Evolutionary conservation across 1,140 invertebrate species (phyloP), one percentile per base, ranked within the genome.

Genomic region (Cydia fagiglandana): DNA sequence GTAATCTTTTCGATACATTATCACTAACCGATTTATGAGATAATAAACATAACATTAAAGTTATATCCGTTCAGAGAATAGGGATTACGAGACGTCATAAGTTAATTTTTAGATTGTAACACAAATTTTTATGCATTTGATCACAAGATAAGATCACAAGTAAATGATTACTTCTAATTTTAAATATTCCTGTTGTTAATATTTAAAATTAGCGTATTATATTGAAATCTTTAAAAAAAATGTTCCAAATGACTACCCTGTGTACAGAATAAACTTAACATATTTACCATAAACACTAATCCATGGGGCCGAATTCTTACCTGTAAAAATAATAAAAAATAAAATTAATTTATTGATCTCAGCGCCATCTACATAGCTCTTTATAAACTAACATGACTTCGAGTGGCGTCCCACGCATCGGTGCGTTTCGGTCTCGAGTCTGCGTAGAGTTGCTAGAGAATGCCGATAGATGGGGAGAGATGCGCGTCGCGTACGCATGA

Each of bases 361-460:
- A 79, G 38, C 78, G 80, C 79, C 81, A 83, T 83, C 81, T 83
- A 66, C 76, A 45, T 2, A 12, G 0, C 1, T n/a, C 1, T 2
- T 5, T 4, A 20, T 0, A 17, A 76, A 83, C 77, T 77, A 79
- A 73, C 53, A 75, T 76, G 73, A 76, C 13, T 24, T 24, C 66
- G n/a, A 30, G 13, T 45, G 15, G 28, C 28, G 5, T 30, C 0
- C 9, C 34, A 38, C 66, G 34, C 66, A 38, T 70, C 34, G 56
- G 0, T 61, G 66, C 66, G 66, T 38, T 70, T 64, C 28, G 64
- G 24, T 34, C 34, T n/a, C 66, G 10, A 61, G 56, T 24, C 17
- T 61, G n/a, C 66, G 7, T 68, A 34, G 64, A 70, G 66, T 41
- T 70, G 66, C 66, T 15, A 38, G 34, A 4, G 12, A n/a, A 2